Base-by-base conservation (phyloP, 2,113 vertebrate species). In the Talpa occidentalis region DNA sequence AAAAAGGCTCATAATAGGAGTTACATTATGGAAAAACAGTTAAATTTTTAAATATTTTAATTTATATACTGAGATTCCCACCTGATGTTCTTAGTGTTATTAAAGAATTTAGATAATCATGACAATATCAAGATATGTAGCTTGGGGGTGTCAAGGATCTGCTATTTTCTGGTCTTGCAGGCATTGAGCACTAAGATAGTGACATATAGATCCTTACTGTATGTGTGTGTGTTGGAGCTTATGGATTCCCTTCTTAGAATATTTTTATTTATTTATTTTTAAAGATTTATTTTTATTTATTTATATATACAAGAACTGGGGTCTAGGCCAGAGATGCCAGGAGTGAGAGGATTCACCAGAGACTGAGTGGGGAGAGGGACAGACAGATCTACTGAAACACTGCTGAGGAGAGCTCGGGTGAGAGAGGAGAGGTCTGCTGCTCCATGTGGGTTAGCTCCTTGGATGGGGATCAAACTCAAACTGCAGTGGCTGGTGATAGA, bases 11-110 rank as follows among this genome's bases (percentile, higher is more conserved):
- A 60, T 59, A 40, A 47, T 49, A 62, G n/a, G 16, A 90, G 52
- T 42, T 49, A 91, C n/a, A 10, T 88, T 66, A 72, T 59, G 24
- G 28, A 92, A 85, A 91, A 88, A 92, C 15, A 49, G 60, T 47
- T 64, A 28, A 76, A 47, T 62, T 74, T 14, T 49, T 40, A 3
- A 42, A 88, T 5, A 28, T 15, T 10, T 0, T 32, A 64, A 15
- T 78, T 70, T 73, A 14, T 26, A 0, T 88, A 24, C 1, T 40
- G 47, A 40, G 8, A 91, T 37, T 70, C 62, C 44, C 64, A 69
- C 35, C 21, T 64, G 35, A 44, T 91, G 1, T 12, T 40, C 14
- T 64, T 17, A 9, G n/a, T 59, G 37, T 42, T 26, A 42, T 56
- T 70, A 56, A 11, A 69, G 22, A 88, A 69, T 77, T 93, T 62